phyloP scores from a whole-genome alignment of 2,113 vertebrate species.

The Pygathrix nemaeus region DNA sequence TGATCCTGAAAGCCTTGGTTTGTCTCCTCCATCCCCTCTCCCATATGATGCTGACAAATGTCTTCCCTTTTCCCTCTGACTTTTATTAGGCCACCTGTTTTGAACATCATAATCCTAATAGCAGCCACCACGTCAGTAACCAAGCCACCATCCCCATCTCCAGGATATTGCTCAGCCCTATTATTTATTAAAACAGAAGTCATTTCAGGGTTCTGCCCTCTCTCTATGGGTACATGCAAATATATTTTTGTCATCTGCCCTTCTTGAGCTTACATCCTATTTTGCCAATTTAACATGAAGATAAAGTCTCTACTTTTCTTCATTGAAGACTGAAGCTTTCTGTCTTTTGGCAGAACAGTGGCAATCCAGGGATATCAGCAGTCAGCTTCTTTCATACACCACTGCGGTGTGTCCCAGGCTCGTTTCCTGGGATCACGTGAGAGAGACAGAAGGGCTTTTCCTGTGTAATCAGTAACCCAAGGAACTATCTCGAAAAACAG shows the following conservation, averaged over 20 bases:
- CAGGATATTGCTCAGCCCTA: neutral
- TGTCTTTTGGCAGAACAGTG: neutral
- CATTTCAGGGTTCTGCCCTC: neutral
- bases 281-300: neutral
- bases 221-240: neutral
- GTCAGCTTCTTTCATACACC: neutral
- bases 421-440: neutral
- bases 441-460: neutral
- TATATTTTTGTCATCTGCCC: constrained; percentile 1
- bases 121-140: neutral
- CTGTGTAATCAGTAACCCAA: neutral
- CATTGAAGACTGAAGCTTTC: neutral
- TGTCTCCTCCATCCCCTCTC: neutral
- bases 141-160: neutral
- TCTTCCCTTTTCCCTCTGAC: neutral
- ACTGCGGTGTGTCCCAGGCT: neutral
- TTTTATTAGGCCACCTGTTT: neutral
- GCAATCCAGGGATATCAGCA: neutral
- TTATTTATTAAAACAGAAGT: neutral
- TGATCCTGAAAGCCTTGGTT: neutral
- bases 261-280: neutral
- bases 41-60: neutral
- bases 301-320: neutral
- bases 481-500: neutral
- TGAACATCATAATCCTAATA: neutral